Evolutionary conservation across 2,797 vertebrate genomes (phyloP).

Genomic region (Phataginus tetradactyla): DNA sequence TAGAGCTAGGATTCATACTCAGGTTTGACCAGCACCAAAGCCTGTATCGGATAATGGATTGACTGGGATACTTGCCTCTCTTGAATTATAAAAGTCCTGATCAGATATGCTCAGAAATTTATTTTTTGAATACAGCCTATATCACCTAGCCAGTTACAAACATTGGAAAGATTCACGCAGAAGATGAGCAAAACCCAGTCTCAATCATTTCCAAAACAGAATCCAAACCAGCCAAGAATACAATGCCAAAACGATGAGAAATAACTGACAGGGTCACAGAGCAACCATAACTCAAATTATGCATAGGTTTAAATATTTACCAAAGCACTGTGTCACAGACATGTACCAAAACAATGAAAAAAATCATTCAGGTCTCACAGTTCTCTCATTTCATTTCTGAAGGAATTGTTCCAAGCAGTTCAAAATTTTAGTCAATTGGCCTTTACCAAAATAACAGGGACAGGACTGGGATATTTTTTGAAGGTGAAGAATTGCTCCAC

Average conservation of each 20-base stretch:
- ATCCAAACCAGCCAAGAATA: not conserved
- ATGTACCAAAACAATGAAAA: not conserved
- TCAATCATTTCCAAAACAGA: not conserved
- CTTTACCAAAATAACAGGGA: slow-evolving; percentile 31
- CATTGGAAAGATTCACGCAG: not conserved
- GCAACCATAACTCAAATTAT: not conserved
- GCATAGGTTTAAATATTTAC: not conserved
- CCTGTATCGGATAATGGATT: not conserved
- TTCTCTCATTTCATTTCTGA: slow-evolving; percentile 11
- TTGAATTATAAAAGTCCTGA: not conserved
- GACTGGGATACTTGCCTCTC: not conserved
- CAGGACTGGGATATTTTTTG: not conserved
- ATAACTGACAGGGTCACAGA: not conserved
- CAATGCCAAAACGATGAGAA: not conserved
- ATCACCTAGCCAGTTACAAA: not conserved
- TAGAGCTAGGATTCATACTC: not conserved
- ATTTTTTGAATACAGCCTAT: not conserved
- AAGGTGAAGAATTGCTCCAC: slow-evolving; percentile 1
- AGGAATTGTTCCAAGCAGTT: slow-evolving; percentile 16
- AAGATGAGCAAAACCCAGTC: not conserved
- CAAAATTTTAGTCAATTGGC: not conserved
- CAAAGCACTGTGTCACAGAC: not conserved
- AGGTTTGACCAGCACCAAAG: not conserved
- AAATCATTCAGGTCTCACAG: not conserved
- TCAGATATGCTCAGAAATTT: not conserved